These are phyloP conservation scores for Eristalis tenax DNA, from an alignment of 2,888 invertebrate species.

Conservation along the genomic window DNA sequence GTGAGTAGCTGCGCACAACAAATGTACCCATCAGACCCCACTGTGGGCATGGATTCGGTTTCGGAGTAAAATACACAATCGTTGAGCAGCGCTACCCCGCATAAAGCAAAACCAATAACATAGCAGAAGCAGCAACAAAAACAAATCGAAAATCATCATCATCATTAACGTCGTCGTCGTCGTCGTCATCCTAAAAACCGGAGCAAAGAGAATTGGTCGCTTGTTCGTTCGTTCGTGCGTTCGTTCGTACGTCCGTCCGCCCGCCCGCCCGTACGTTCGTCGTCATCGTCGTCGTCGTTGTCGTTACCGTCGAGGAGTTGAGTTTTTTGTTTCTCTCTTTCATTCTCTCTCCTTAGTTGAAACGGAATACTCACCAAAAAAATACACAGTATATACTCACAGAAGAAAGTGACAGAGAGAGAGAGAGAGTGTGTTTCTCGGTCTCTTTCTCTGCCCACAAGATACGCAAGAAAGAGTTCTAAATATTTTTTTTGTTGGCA, in stretches of 20 bases:
- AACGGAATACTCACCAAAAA: slow-evolving; percentile 10
- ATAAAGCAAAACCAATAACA: neutral
- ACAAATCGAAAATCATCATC: slow-evolving; percentile 64
- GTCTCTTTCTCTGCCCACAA: slow-evolving; percentile 3
- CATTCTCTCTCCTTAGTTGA: slow-evolving; percentile 28
- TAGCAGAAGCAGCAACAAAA: slow-evolving; percentile 52
- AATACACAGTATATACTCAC: neutral
- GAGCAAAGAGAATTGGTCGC: neutral
- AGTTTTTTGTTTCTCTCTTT: slow-evolving; percentile 43
- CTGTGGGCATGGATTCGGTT: slow-evolving; percentile 64
- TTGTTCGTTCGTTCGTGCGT: neutral
- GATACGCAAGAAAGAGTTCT: slow-evolving; percentile 21
- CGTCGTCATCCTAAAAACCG: neutral
- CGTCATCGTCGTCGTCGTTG: neutral
- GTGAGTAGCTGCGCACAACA: slow-evolving; percentile 70
- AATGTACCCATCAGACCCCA: slow-evolving; percentile 66
- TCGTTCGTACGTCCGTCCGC: slow-evolving; percentile 1
- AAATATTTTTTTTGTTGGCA: slow-evolving; percentile 38
- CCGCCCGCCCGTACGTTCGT: slow-evolving; percentile 8
- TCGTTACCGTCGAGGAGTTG: slow-evolving; percentile 22
- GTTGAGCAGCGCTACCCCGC: neutral
- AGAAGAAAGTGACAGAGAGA: slow-evolving; percentile 28
- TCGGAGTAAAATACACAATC: slow-evolving; percentile 64
- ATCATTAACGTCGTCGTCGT: slow-evolving; percentile 9
- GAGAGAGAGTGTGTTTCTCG: neutral